Evolutionary conservation across 2,113 vertebrate species (phyloP), one percentile per base, ranked within the genome.

Genomic region (Cryptomyrus ogoouensis): DNA sequence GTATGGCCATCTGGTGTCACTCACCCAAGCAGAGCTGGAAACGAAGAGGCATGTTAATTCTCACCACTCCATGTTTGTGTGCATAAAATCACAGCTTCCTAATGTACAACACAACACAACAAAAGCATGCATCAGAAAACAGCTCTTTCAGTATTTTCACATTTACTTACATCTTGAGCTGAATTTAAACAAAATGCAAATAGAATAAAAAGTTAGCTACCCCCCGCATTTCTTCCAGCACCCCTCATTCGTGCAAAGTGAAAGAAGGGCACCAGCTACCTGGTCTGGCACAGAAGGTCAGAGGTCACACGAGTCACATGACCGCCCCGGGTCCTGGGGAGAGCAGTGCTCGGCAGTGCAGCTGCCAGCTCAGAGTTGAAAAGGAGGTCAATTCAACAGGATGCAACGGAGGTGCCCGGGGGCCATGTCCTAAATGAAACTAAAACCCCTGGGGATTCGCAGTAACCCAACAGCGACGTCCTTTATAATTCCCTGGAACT

Each of bases 331-430:
- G 94, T 93, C 94, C 92, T 85, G 88, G 92, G 31, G 94, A 92
- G 94, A 44, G 95, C 92, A 95, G 83, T 93, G 93, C 91, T 94
- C 94, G 92, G 88, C 94, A 95, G 94, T 93, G 95, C 95, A 95
- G 94, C 95, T 95, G 95, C 93, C 96, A 95, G 94, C 92, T 90
- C 62, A 92, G 95, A 93, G 95, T 96, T 96, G 96, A 96, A 96
- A 96, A 97, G 93, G 93, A 96, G 96, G 96, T 97, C 97, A 97
- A 66, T 96, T 93, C 94, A 96, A 95, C 95, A 96, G 96, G 96
- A 96, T 95, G 94, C 94, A 93, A 94, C 93, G 94, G 92, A 96
- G 93, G 91, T 94, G 95, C 96, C 95, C 0, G 44, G 94, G 27
- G 95, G 96, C 96, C 92, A 93, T 89, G 93, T 95, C 95, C 95